Evolutionary conservation across 2,888 invertebrate species (phyloP), one percentile per base, ranked within the genome.

Genomic region (Craniophora ligustri): DNA sequence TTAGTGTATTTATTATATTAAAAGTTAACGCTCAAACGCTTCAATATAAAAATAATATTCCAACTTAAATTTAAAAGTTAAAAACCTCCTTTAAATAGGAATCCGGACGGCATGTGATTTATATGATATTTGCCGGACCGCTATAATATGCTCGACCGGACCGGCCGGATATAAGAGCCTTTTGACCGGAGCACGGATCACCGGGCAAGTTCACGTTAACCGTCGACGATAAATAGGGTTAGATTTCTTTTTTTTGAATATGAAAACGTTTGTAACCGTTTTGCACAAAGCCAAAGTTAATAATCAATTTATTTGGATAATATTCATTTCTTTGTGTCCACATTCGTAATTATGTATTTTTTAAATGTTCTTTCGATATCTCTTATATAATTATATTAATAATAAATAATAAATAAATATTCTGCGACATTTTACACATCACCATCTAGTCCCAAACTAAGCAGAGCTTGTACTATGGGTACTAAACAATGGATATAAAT

Each of bases 141-240:
- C 18, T 34, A 38, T 69, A 64, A 44, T 64, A 67, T 58, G 60
- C 23, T 61, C 36, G 67, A 72, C 58, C 57, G 74, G 65, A 13
- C 35, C 41, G 44, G 10, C 63, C 70, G 72, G 78, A 70, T 72
- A 70, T 72, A 53, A 70, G 62, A 50, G 67, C 71, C 76, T 72
- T 77, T 78, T 78, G 78, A 75, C 67, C 70, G 67, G 74, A 23
- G 35, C 48, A 51, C 69, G 75, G 74, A 63, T 69, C 74, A 72
- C 30, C 58, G 67, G 38, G 16, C 53, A 44, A 45, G 47, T 48
- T 36, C 46, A 10, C 42, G 35, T 44, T 65, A 59, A 40, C 61
- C 34, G 18, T 42, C 42, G 42, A 55, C 47, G 41, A 48, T 63
- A 45, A 53, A 48, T 53, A 54, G 15, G 44, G 14, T 48, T 41